Conservation (phyloP, 2,113 vertebrate species). For the Ranitomeya imitator region DNA sequence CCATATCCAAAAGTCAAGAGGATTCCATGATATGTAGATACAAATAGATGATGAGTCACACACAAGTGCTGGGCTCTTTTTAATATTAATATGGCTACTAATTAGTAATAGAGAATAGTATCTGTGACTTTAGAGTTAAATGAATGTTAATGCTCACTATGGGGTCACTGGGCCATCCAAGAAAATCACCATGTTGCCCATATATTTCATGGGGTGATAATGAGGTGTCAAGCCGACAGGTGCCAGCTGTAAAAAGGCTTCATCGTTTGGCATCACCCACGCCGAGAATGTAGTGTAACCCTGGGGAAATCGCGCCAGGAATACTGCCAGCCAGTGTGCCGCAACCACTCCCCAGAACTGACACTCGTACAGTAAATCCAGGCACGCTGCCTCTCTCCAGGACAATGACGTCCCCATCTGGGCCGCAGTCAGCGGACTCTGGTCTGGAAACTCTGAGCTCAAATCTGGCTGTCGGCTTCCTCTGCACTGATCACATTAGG, state of each 20-base stretch:
- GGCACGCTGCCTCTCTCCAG: background rate
- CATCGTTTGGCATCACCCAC: constrained; percentile 31
- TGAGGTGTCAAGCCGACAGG: constrained; percentile 21
- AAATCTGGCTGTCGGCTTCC: background rate
- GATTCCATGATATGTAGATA: too few species aligned
- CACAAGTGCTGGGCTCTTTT: too few species aligned
- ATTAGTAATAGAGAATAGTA: background rate
- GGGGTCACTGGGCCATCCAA: constrained; percentile 19
- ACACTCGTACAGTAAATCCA: constrained; percentile 35
- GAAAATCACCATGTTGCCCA: background rate
- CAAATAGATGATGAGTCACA: too few species aligned
- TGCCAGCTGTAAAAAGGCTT: constrained; percentile 42
- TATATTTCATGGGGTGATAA: constrained; percentile 16
- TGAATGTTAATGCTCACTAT: background rate
- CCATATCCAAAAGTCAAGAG: too few species aligned
- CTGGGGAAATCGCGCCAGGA: constrained; percentile 21
- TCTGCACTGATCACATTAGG: constrained; percentile 36
- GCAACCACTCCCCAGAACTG: background rate
- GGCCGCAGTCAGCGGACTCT: background rate
- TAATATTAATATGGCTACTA: too few species aligned
- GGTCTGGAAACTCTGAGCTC: constrained; percentile 47
- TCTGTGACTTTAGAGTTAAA: background rate
- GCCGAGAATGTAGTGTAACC: background rate
- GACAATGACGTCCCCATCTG: constrained; percentile 34
- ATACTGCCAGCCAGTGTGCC: too few species aligned